A percentile compares a stretch with the other conserved stretches of the same genome.
Conservation (phyloP, 92 coral and sea anemone genomes). For the Zoanthus solanderi region DNA sequence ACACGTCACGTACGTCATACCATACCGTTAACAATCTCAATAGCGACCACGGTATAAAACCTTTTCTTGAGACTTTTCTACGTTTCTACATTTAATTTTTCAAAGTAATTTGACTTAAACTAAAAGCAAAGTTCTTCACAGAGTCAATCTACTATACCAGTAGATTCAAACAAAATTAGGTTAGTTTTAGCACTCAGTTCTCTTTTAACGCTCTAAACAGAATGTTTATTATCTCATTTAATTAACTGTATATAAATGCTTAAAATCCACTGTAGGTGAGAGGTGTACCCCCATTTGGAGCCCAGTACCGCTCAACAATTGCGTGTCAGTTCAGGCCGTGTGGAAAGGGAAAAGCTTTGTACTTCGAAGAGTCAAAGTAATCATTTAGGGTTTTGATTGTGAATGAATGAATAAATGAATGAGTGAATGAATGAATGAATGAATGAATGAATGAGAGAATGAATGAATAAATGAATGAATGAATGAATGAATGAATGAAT, state of each 20-base stretch:
- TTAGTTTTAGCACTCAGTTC: too few species aligned
- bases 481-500: neutral
- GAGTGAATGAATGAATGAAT: neutral
- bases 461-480: neutral
- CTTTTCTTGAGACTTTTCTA: too few species aligned
- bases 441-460: neutral
- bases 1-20: too few species aligned
- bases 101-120: too few species aligned
- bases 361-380: conserved; percentile 94
- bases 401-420: neutral
- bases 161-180: too few species aligned
- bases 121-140: too few species aligned
- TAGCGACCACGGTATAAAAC: too few species aligned
- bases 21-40: too few species aligned
- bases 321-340: conserved; percentile 90
- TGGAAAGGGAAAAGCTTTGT: conserved; percentile 90
- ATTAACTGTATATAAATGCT: too few species aligned
- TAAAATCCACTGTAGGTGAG: conserved; percentile 65
- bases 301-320: conserved; percentile 81
- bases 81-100: too few species aligned
- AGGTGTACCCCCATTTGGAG: conserved; percentile 93
- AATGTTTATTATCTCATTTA: neutral
- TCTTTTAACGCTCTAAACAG: too few species aligned
- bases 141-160: too few species aligned
- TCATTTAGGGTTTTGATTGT: neutral